Base-by-base conservation (phyloP, 2,888 invertebrate genomes). In the Zeuzera pyrina region DNA sequence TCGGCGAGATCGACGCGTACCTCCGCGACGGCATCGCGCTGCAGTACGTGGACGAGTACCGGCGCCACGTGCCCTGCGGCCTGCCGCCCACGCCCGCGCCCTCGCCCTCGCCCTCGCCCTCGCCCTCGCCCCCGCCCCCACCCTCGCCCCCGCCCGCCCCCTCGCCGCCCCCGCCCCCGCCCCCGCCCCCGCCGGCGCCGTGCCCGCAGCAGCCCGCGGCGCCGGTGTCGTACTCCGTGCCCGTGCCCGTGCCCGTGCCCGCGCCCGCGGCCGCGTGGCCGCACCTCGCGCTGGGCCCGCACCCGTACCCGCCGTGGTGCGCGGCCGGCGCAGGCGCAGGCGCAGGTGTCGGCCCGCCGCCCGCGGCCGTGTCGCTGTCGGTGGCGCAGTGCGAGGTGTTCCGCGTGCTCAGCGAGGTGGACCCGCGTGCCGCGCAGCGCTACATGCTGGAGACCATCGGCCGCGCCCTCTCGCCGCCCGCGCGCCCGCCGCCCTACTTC, bases 21-120 rank as follows among this genome's bases (percentile, higher is more conserved):
- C 65, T 73, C 53, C 68, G 68, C 51, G 64, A 68, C 68, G 76
- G 76, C 56, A 67, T 79, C 66, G 48, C 49, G 52, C 73, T 74
- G 42, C 73, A 77, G 41, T 76, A 45, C 67, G 74, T 79, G 35
- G 60, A 65, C 26, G 67, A 61, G 35, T 79, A 64, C 67, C 69
- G 74, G 28, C 52, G 47, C 2, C 71, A 77, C 69, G 77, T 77
- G 66, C 69, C 67, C 41, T 39, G 47, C 42, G 33, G 40, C 41
- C 51, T 52, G 41, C 52, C 50, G 35, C 41, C 42, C 30, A 31
- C 42, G 13, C 26, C 38, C 26, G 19, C 36, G 39, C 16, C 15
- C 39, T 16, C 36, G 34, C 19, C 30, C 26, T 23, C 30, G 27
- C 5, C 29, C 30, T 19, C 36, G 39, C 16, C 15, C 39, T 16